A percentile compares a stretch with the other conserved stretches of the same genome.
Conservation (phyloP, 1,140 invertebrate genomes). For the Octopus bimaculoides region DNA sequence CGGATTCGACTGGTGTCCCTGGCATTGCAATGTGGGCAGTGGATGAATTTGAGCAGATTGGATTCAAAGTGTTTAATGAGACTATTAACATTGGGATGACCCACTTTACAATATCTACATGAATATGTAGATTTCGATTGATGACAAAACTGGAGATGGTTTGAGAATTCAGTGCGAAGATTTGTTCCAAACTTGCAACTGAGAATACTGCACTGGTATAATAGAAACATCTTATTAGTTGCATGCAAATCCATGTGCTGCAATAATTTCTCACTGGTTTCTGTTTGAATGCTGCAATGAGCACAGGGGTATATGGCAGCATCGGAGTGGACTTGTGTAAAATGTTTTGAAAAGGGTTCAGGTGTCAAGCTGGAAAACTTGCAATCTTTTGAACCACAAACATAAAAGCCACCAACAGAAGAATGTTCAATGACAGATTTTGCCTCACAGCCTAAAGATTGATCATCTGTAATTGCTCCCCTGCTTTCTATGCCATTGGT, state of each 20-base stretch:
- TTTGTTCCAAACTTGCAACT: constrained; percentile 36
- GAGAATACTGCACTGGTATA: constrained; percentile 32
- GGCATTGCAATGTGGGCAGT: constrained; percentile 40
- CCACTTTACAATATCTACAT: constrained; percentile 34
- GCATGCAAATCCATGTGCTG: constrained; percentile 36
- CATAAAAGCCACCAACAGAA: constrained; percentile 28
- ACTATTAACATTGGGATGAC: constrained; percentile 19
- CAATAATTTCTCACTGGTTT: constrained; percentile 32
- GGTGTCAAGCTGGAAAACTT: constrained; percentile 33
- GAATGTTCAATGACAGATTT: not conserved
- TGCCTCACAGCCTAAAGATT: not conserved
- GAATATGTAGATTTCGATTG: constrained; percentile 20
- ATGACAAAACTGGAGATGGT: constrained; percentile 33
- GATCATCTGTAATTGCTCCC: not conserved
- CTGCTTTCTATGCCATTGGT: not conserved
- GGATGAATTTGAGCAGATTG: constrained; percentile 38
- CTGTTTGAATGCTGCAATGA: constrained; percentile 34
- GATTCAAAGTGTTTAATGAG: constrained; percentile 34
- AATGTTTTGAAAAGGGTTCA: constrained; percentile 32
- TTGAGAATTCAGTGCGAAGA: constrained; percentile 30
- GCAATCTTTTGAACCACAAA: constrained; percentile 39
- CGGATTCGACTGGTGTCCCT: constrained; percentile 34
- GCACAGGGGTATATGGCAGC: constrained; percentile 33
- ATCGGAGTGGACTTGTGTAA: constrained; percentile 25
- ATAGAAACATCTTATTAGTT: constrained; percentile 18